phyloP scores from a whole-genome alignment of 2,888 invertebrate genomes.

The Helicoverpa assulta region DNA sequence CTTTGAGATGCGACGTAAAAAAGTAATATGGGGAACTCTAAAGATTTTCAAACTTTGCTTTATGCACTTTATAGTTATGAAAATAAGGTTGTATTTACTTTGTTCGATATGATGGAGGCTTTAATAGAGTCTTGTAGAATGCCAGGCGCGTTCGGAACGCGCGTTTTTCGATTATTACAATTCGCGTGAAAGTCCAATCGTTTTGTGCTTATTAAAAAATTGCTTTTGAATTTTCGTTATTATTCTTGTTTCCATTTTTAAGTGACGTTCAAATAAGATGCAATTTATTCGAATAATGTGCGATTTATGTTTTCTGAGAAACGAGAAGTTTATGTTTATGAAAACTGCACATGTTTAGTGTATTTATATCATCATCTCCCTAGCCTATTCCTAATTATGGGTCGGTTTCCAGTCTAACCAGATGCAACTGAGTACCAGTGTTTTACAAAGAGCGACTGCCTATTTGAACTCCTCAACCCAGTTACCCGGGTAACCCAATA shows the following conservation, averaged over 20 bases:
- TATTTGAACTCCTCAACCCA: too few species aligned
- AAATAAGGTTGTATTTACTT: conserved; percentile 42
- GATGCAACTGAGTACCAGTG: too few species aligned
- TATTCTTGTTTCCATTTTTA: conserved; percentile 51
- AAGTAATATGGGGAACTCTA: conserved; percentile 66
- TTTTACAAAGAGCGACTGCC: too few species aligned
- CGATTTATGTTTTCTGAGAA: conserved; percentile 25
- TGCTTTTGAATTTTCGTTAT: conserved; percentile 48
- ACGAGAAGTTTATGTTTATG: conserved; percentile 9
- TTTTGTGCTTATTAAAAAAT: conserved; percentile 64
- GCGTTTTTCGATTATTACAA: conserved; percentile 80
- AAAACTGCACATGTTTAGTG: not conserved
- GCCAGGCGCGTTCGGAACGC: conserved; percentile 74
- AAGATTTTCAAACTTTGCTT: not conserved
- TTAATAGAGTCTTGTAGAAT: conserved; percentile 81
- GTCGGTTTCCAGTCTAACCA: too few species aligned
- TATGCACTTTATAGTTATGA: not conserved
- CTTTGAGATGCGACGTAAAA: conserved; percentile 76
- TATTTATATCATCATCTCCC: too few species aligned
- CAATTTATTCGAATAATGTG: conserved; percentile 36
- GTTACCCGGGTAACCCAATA: too few species aligned
- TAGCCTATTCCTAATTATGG: too few species aligned
- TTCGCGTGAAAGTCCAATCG: conserved; percentile 73
- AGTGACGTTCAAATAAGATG: conserved; percentile 45
- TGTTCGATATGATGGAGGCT: conserved; percentile 40